These are phyloP conservation scores for Stomorhina lunata DNA, from an alignment of 2,888 invertebrate genomes.

Conservation along the genomic window DNA sequence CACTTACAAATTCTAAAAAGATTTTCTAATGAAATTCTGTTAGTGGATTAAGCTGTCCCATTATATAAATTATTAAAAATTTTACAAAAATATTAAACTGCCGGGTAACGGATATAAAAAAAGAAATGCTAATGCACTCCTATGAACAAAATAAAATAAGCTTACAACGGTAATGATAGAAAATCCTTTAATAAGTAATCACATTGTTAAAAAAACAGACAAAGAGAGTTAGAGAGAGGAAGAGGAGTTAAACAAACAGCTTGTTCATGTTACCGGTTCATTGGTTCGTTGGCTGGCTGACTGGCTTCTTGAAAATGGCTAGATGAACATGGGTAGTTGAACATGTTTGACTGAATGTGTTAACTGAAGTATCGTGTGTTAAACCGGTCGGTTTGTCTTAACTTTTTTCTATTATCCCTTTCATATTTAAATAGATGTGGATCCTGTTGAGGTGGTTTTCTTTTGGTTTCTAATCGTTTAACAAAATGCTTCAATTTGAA, in stretches of 20 bases:
- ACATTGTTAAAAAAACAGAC: slow-evolving; percentile 52
- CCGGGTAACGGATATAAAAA: too few relatives aligned
- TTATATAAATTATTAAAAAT: background rate
- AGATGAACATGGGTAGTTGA: background rate
- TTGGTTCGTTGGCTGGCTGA: slow-evolving; percentile 48
- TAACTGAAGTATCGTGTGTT: slow-evolving; percentile 32
- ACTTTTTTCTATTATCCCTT: slow-evolving; percentile 1
- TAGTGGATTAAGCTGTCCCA: too few relatives aligned
- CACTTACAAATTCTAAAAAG: too few relatives aligned
- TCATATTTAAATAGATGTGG: background rate
- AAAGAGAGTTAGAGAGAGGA: too few relatives aligned
- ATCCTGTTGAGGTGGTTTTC: slow-evolving; percentile 26
- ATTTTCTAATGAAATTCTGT: too few relatives aligned
- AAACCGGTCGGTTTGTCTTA: slow-evolving; percentile 53
- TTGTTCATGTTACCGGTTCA: slow-evolving; percentile 26
- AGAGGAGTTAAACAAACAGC: background rate
- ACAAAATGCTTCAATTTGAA: slow-evolving; percentile 6
- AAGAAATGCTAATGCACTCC: too few relatives aligned
- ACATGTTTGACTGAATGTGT: slow-evolving; percentile 1
- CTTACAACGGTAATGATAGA: slow-evolving; percentile 53
- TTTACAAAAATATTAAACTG: too few relatives aligned
- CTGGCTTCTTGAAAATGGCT: too few relatives aligned
- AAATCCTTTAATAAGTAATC: slow-evolving; percentile 72
- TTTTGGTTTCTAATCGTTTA: slow-evolving; percentile 43
- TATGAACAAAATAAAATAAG: too few relatives aligned